A percentile compares a stretch with the other conserved stretches of the same genome.
phyloP scores from a whole-genome alignment of 2,113 vertebrate genomes.

The Etia nguti region DNA sequence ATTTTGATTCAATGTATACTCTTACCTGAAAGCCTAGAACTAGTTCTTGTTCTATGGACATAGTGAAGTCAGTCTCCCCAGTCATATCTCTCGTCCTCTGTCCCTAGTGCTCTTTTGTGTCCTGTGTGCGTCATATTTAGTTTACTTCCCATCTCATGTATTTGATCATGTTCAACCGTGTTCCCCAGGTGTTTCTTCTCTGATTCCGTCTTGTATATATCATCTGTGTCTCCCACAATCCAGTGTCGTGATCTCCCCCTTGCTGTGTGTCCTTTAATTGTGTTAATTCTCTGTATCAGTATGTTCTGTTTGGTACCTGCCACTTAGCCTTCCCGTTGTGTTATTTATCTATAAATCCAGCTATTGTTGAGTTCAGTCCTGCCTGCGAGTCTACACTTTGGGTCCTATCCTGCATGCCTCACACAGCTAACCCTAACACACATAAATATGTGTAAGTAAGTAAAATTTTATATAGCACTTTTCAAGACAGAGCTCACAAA shows the following conservation, averaged over 20 bases:
- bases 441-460: too few relatives aligned
- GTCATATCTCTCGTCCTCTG: too few relatives aligned
- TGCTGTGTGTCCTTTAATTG: background rate
- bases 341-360: background rate
- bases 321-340: background rate
- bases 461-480: too few relatives aligned
- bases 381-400: too few relatives aligned
- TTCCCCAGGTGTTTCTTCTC: background rate
- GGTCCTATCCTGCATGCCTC: too few relatives aligned
- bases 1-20: too few relatives aligned
- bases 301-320: background rate
- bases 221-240: background rate
- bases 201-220: background rate
- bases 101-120: background rate
- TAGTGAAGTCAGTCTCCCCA: too few relatives aligned
- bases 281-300: background rate
- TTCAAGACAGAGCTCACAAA: too few relatives aligned
- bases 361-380: background rate
- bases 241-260: background rate
- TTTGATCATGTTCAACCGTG: background rate
- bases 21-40: too few relatives aligned
- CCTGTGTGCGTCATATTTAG: background rate
- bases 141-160: background rate
- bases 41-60: too few relatives aligned
- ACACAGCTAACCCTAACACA: too few relatives aligned